A percentile compares a stretch with the other conserved stretches of the same genome.
Conservation (phyloP, 2,888 invertebrate species). For the Orthosia gothica region DNA sequence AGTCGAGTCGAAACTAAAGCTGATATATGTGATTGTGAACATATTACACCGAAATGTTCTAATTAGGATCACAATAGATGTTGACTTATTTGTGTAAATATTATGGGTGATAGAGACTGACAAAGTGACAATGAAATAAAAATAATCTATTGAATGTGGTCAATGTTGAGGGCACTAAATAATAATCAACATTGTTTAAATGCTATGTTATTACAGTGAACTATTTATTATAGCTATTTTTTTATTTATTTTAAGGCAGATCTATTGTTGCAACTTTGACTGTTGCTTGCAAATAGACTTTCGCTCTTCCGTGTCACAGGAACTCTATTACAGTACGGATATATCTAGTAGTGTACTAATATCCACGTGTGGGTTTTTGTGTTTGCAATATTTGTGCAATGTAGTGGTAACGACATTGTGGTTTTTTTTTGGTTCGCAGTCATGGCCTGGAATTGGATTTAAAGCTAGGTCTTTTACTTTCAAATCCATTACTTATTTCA, state of each 20-base stretch:
- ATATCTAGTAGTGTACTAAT: no score
- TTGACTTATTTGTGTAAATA: constrained; percentile 56
- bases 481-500: no score
- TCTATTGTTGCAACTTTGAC: constrained; percentile 2
- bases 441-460: not conserved
- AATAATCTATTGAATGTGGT: constrained; percentile 25
- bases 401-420: not conserved
- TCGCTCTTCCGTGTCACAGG: not conserved
- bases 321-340: not conserved
- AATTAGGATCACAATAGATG: constrained; percentile 50
- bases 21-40: not conserved
- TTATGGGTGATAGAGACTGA: constrained; percentile 21
- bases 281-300: not conserved
- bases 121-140: constrained; percentile 36
- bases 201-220: not conserved
- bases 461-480: no score
- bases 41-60: constrained; percentile 25
- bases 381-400: not conserved
- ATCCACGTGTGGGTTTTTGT: not conserved
- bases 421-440: not conserved
- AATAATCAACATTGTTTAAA: constrained; percentile 26
- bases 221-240: no score
- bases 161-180: not conserved
- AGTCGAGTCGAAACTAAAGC: constrained; percentile 37
- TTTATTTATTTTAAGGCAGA: constrained; percentile 9